Evolutionary conservation across 2,113 vertebrate genomes (phyloP).

Genomic region (Barbus barbus): DNA sequence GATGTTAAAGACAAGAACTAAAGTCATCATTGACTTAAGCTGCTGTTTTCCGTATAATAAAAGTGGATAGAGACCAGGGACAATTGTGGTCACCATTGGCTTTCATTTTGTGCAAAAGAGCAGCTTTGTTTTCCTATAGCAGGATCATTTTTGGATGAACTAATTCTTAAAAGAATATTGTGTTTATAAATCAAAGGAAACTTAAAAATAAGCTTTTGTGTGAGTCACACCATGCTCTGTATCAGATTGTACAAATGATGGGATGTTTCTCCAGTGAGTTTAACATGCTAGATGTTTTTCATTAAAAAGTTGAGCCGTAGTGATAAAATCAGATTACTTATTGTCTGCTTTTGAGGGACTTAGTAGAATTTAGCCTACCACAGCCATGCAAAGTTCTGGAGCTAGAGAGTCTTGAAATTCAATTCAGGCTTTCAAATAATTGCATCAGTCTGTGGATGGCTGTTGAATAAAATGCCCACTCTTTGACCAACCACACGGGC

Average conservation of each 20-base stretch:
- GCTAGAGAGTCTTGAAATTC: background rate
- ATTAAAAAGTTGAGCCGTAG: background rate
- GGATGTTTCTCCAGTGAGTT: background rate
- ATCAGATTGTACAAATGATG: background rate
- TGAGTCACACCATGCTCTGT: background rate
- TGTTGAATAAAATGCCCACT: background rate
- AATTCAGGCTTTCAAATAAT: constrained; percentile 13
- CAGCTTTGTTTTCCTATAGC: background rate
- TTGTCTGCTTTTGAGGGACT: background rate
- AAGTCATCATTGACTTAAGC: background rate
- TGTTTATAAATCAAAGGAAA: background rate
- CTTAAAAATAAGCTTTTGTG: background rate
- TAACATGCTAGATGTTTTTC: background rate
- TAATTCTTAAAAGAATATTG: background rate
- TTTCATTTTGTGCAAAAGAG: background rate
- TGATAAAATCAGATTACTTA: background rate
- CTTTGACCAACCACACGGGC: background rate
- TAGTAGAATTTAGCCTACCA: background rate
- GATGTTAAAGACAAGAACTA: background rate
- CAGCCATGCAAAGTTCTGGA: background rate
- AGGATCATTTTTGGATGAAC: background rate
- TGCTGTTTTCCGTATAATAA: background rate
- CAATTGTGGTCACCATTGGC: background rate
- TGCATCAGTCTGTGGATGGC: constrained; percentile 28
- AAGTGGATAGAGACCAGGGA: background rate